Evolutionary conservation across 1,140 invertebrate species (phyloP), one percentile per base, ranked within the genome.

Genomic region (Littorina saxatilis): DNA sequence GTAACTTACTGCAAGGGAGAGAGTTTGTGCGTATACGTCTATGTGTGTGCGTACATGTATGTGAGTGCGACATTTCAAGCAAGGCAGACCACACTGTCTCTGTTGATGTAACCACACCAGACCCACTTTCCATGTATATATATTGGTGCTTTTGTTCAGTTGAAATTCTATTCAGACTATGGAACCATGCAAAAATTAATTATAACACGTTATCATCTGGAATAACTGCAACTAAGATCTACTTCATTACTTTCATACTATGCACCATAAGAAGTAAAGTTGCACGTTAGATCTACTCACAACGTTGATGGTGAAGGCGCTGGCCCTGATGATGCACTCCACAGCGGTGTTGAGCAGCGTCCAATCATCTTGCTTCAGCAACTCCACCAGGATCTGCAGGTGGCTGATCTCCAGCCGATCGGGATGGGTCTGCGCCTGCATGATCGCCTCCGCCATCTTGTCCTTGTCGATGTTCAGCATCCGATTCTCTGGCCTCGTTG

Each of bases 251-350:
- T n/a, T n/a, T n/a, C n/a, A n/a, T n/a, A n/a, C n/a, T n/a, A n/a
- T n/a, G n/a, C n/a, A n/a, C n/a, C n/a, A n/a, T n/a, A n/a, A n/a
- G n/a, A n/a, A n/a, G n/a, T n/a, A n/a, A n/a, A n/a, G n/a, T n/a
- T n/a, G n/a, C n/a, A n/a, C n/a, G n/a, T n/a, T n/a, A n/a, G n/a
- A 66, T 50, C 2, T n/a, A 84, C 82, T 87, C 84, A 94, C 93
- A 91, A 94, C 93, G 88, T 94, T 94, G 40, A 87, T 89, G 70
- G 93, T 92, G 86, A 94, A 94, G n/a, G 94, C 94, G 43, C 93
- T 93, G 90, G 93, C 94, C 86, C 94, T 94, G 73, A 92, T 92
- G 79, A 94, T 93, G 40, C 93, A 94, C 29, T 91, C 92, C 13
- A 95, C 85, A 35, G 93, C 92, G 83, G 93, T 91, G 84, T 94